phyloP scores from a whole-genome alignment of 2,113 vertebrate genomes.

The Sturnira hondurensis region DNA sequence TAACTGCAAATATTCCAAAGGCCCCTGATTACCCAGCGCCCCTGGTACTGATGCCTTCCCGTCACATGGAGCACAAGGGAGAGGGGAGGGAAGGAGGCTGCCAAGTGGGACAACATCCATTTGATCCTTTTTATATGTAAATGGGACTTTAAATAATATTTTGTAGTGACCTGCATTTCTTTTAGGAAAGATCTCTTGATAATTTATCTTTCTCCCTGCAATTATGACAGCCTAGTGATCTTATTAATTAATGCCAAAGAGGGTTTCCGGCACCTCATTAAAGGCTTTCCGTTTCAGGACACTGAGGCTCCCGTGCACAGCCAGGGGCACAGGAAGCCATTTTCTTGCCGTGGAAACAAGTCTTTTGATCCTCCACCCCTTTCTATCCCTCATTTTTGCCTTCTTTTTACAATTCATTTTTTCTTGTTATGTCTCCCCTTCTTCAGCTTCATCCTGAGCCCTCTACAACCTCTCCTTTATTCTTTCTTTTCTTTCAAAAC shows the following conservation, averaged over 20 bases:
- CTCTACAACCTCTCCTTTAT: background rate
- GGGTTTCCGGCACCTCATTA: constrained; percentile 65
- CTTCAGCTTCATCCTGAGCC: background rate
- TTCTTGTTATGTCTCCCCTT: background rate
- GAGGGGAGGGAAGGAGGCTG: background rate
- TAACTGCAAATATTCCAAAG: background rate
- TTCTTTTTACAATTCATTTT: background rate
- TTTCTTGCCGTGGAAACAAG: background rate
- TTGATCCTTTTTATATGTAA: constrained; percentile 74
- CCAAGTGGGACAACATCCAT: constrained; percentile 43
- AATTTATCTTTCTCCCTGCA: constrained; percentile 68
- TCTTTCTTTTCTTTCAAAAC: background rate
- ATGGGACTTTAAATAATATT: constrained; percentile 73
- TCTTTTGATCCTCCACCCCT: background rate
- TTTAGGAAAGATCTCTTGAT: constrained; percentile 70
- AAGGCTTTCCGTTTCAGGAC: constrained; percentile 65
- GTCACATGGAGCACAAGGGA: background rate
- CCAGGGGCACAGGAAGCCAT: constrained; percentile 39
- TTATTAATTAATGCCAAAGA: constrained; percentile 73
- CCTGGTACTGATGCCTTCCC: background rate
- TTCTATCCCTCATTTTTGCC: background rate
- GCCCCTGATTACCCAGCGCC: background rate
- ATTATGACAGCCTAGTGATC: constrained; percentile 71
- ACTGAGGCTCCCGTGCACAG: background rate
- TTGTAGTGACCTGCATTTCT: constrained; percentile 73